A percentile compares a stretch with the other conserved stretches of the same genome.
phyloP scores from a whole-genome alignment of 2,888 invertebrate species.

The Melinopterus prodromus region DNA sequence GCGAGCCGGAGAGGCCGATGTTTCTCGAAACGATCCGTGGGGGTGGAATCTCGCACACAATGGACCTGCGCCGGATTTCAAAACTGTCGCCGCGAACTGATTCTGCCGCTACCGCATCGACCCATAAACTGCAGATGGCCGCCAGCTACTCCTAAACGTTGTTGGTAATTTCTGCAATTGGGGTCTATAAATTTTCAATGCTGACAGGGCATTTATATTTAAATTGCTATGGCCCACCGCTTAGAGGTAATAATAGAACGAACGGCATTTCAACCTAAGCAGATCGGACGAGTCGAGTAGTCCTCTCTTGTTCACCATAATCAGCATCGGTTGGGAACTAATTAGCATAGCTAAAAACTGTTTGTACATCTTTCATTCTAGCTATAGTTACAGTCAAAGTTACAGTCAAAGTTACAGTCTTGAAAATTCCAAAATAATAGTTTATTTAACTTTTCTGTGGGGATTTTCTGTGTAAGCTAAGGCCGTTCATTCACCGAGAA shows the following conservation, averaged over 20 bases:
- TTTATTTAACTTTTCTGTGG: too few species aligned
- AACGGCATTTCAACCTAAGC: neutral
- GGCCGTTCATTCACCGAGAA: too few species aligned
- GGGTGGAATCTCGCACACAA: slow-evolving; percentile 29
- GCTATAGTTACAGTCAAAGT: too few species aligned
- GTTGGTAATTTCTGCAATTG: slow-evolving; percentile 12
- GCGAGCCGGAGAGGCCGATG: slow-evolving; percentile 24
- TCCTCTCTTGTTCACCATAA: neutral
- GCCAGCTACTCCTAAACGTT: neutral
- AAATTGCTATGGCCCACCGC: slow-evolving; percentile 9
- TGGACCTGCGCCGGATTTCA: slow-evolving; percentile 20
- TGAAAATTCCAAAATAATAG: too few species aligned
- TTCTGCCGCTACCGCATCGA: slow-evolving; percentile 11
- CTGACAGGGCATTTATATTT: slow-evolving; percentile 21
- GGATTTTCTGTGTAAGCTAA: too few species aligned
- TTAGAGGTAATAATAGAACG: neutral
- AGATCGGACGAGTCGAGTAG: neutral
- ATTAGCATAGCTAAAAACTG: neutral
- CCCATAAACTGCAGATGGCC: neutral
- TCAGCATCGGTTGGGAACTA: neutral
- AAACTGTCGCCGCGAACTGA: slow-evolving; percentile 19
- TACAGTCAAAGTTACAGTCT: too few species aligned
- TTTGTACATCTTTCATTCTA: neutral
- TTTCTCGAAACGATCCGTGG: slow-evolving; percentile 37
- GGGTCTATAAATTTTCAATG: slow-evolving; percentile 19